Evolutionary conservation across 2,113 vertebrate species (phyloP).

Genomic region (Miniopterus natalensis): DNA sequence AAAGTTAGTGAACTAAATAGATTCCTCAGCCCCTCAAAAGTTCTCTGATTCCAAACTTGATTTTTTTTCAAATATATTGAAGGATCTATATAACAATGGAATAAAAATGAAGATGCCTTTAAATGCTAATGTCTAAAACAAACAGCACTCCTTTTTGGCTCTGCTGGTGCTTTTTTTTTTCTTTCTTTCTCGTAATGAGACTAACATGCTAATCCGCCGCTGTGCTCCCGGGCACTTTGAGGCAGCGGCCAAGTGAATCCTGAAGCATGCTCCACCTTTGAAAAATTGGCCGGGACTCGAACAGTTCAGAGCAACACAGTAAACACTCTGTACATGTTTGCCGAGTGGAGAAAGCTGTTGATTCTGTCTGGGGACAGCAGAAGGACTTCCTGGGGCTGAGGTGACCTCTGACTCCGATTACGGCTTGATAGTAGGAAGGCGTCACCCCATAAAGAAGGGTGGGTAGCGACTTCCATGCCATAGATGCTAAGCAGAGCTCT

Average conservation of each 20-base stretch:
- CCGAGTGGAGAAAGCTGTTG: background rate
- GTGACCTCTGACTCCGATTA: background rate
- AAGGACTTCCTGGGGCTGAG: background rate
- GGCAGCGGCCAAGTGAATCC: background rate
- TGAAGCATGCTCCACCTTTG: background rate
- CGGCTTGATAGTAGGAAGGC: background rate
- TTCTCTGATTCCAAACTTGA: background rate
- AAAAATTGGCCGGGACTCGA: background rate
- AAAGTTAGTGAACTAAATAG: background rate
- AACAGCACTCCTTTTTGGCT: background rate
- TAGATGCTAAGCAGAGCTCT: background rate
- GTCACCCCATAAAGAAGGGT: background rate
- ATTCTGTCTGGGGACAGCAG: background rate
- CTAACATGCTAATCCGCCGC: rapidly evolving
- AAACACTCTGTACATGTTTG: background rate
- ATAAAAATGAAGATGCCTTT: background rate
- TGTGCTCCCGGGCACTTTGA: background rate
- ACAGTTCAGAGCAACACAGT: background rate
- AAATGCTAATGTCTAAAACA: background rate
- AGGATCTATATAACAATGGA: background rate
- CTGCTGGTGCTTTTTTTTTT: too few species aligned
- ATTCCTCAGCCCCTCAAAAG: background rate
- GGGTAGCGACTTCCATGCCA: background rate
- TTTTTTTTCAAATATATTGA: background rate
- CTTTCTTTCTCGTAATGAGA: background rate